These are phyloP conservation scores for Melanotaenia nigrans DNA, from an alignment of 2,797 vertebrate species.

Conservation along the genomic window DNA sequence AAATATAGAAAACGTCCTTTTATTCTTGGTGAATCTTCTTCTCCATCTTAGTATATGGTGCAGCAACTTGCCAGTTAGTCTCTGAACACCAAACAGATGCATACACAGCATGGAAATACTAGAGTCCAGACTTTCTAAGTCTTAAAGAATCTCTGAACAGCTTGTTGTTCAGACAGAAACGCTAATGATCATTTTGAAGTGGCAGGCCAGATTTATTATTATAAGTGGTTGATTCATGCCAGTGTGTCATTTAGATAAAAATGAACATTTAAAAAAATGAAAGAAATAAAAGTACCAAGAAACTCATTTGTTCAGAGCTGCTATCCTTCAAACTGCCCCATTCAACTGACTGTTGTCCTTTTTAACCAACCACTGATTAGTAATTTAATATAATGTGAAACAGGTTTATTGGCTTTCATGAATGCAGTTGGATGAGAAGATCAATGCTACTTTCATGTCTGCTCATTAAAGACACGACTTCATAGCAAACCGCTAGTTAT, in stretches of 20 bases:
- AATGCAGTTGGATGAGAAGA: neutral
- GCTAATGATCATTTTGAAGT: no score
- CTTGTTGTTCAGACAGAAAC: neutral
- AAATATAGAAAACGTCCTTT: no score
- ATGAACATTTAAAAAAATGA: no score
- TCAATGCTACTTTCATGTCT: neutral
- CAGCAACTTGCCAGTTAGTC: constrained; percentile 8
- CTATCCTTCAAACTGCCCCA: no score
- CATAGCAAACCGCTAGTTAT: neutral
- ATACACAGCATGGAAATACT: neutral
- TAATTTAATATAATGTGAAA: neutral
- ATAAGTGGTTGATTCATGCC: no score
- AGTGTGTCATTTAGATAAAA: no score
- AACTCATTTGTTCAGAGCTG: no score
- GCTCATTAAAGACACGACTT: neutral
- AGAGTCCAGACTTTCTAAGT: constrained; percentile 1
- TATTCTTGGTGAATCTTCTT: no score
- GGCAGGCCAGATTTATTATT: no score
- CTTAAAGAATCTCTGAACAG: neutral
- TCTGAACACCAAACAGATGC: constrained; percentile 7
- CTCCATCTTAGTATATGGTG: no score
- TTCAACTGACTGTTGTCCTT: no score
- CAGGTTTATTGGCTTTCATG: neutral
- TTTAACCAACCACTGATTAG: neutral
- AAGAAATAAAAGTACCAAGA: no score